Conservation (phyloP, 2,113 vertebrate species). For the Ahaetulla prasina region DNA sequence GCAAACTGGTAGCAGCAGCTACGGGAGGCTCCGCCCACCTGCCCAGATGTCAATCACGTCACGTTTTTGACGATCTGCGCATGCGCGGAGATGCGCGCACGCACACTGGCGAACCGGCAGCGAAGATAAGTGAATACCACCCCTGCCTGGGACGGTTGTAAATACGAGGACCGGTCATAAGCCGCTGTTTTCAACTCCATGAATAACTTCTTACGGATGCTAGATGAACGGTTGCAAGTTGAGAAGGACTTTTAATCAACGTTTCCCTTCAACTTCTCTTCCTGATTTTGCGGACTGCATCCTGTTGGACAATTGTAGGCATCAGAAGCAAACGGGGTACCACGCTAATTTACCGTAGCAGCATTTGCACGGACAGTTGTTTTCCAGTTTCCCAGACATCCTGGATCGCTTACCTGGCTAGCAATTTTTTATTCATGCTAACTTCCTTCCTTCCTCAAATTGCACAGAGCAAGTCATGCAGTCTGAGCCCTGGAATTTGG, state of each 20-base stretch:
- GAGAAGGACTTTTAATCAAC: not conserved
- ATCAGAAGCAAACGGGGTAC: no score
- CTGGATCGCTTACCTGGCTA: not conserved
- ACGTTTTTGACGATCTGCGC: no score
- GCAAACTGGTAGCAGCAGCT: no score
- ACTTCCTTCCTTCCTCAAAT: not conserved
- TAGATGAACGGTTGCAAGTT: not conserved
- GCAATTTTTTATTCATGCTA: not conserved
- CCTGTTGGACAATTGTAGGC: not conserved
- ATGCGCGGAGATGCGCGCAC: no score
- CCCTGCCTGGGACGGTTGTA: not conserved
- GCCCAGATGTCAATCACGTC: no score
- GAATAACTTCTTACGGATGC: not conserved
- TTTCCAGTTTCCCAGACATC: not conserved
- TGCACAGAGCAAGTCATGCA: not conserved
- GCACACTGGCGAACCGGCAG: no score
- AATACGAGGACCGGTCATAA: not conserved
- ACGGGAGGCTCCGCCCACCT: no score
- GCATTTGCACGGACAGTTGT: not conserved
- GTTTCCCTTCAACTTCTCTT: not conserved
- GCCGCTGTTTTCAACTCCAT: not conserved
- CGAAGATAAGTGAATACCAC: no score
- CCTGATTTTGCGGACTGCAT: not conserved
- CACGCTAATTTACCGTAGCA: not conserved
- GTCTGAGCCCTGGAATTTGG: not conserved